These are phyloP conservation scores for Marmota monax DNA, from an alignment of 2,113 vertebrate species.

Conservation along the genomic window DNA sequence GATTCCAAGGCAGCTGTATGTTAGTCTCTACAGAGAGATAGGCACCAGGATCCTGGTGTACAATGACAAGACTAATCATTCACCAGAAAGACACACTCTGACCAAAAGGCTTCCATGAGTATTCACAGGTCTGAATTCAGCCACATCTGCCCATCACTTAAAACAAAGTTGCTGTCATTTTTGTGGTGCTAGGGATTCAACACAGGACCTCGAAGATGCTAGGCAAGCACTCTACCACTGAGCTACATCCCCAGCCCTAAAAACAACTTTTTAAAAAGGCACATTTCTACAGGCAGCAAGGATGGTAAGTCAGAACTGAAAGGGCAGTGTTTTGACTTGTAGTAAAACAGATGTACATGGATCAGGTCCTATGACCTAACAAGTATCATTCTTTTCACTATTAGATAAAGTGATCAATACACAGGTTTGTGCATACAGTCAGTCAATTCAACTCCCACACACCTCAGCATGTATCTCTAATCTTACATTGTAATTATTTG, in stretches of 20 bases:
- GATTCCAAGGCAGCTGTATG: neutral
- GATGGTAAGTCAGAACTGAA: neutral
- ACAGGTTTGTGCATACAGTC: neutral
- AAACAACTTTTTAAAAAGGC: neutral
- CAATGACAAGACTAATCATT: neutral
- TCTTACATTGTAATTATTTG: conserved; percentile 13
- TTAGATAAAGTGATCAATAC: neutral
- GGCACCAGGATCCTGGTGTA: neutral
- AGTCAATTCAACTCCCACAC: conserved; percentile 1
- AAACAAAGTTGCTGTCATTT: neutral
- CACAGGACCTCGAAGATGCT: no score
- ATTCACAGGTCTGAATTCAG: conserved; percentile 1
- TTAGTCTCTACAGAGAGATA: neutral
- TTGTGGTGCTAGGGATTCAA: no score
- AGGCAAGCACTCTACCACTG: no score
- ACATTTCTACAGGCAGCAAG: neutral
- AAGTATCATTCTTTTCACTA: neutral
- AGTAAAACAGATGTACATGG: neutral
- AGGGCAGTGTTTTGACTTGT: neutral
- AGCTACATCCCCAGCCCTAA: no score
- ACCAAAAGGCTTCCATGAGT: neutral
- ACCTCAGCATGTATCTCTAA: conserved; percentile 11
- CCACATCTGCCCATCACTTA: neutral
- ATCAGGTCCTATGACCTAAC: neutral
- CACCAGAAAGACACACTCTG: neutral